Evolutionary conservation across 2,113 vertebrate genomes (phyloP), one percentile per base, ranked within the genome.

Genomic region (Lagopus leucura): DNA sequence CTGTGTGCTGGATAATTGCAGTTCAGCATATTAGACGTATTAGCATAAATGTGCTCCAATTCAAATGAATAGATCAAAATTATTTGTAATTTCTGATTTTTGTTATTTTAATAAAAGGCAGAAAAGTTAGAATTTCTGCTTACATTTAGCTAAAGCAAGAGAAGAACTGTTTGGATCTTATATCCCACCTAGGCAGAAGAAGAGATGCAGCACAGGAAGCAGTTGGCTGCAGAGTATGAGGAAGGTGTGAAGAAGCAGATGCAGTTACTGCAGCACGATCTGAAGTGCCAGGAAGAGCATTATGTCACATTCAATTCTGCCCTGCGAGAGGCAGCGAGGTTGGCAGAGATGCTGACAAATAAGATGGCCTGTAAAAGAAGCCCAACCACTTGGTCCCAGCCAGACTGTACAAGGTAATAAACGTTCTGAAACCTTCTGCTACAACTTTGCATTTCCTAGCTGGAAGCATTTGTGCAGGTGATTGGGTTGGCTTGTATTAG

Each of bases 181-280:
- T 21, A 3, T 79, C 45, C n/a, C 36, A 22, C 52, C 32, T 27
- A 98, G 54, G 96, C 98, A 42, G 98, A 99, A 91, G 95, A 95
- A 76, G 98, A 99, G 94, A 95, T 98, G 48, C 71, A 43, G 48
- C 82, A 72, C 43, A 97, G 98, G 43, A 97, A 96, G 66, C 86
- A 67, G 27, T 30, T 98, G 85, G 98, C 98, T 6, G 92, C 94
- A 2, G 96, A 98, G 73, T 95, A 98, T 5, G 95, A 96, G 72
- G 97, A 96, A 45, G 93, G 97, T 50, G 79, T 99, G 14, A 90
- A 91, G 61, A 98, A 70, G 58, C 98, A 99, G 77, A 91, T 98
- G 55, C 93, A 97, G 80, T 94, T 97, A 13, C 48, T 98, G 38
- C 89, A 28, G 58, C 93, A 90, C 45, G 97, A 98, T 63, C 89